phyloP scores from a whole-genome alignment of 2,113 vertebrate species.

The Rallus limicola region DNA sequence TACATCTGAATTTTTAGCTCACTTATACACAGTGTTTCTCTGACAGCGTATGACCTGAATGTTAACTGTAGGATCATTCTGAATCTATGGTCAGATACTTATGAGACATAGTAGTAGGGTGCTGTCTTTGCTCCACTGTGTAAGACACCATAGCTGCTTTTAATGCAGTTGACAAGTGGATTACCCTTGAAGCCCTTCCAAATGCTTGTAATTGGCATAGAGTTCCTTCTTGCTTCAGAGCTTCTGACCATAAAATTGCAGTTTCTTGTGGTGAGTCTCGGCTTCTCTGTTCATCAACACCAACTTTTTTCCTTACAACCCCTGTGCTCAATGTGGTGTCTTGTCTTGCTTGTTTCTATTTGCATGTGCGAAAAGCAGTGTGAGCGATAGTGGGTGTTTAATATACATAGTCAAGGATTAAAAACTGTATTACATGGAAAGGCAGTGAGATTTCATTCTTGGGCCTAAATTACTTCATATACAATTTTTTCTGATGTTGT shows the following conservation, averaged over 20 bases:
- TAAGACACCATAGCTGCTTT: not conserved
- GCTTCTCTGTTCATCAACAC: not conserved
- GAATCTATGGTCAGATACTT: not conserved
- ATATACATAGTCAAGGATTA: not conserved
- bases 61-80: not conserved
- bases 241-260: not conserved
- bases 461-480: not conserved
- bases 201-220: not conserved
- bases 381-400: not conserved
- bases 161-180: not conserved
- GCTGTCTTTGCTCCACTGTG: not conserved
- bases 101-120: not conserved
- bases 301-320: accelerated
- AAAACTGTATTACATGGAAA: not conserved
- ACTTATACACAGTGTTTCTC: not conserved
- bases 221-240: not conserved
- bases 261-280: not conserved
- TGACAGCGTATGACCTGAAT: not conserved
- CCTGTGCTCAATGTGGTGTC: not conserved
- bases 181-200: not conserved
- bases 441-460: not conserved
- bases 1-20: not conserved
- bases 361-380: not conserved
- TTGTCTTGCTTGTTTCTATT: not conserved
- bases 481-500: not conserved